These are phyloP conservation scores for Myiopsitta monachus DNA, from an alignment of 2,113 vertebrate genomes.

Conservation along the genomic window DNA sequence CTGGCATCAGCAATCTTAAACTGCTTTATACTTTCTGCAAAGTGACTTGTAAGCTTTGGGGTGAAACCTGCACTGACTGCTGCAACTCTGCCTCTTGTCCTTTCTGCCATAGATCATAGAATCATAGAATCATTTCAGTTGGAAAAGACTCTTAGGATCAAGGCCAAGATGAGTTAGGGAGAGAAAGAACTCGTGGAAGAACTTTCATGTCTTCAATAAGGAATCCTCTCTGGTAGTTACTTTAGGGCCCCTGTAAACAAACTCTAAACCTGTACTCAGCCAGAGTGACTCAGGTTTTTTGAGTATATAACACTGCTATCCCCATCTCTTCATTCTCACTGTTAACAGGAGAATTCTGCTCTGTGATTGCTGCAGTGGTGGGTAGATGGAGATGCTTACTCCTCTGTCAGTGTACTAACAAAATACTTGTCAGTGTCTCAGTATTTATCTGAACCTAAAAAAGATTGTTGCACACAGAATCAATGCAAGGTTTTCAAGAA, in stretches of 20 bases:
- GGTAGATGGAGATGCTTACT: neutral
- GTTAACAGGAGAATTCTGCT: neutral
- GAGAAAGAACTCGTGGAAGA: neutral
- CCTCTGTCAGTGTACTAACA: neutral
- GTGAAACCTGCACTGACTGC: neutral
- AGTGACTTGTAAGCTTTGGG: neutral
- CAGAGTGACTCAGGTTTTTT: neutral
- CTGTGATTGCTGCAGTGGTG: neutral
- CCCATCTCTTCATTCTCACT: neutral
- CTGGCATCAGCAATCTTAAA: neutral
- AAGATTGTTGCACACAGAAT: neutral
- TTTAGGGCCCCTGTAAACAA: neutral
- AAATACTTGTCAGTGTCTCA: neutral
- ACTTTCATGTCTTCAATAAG: neutral
- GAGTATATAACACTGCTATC: neutral
- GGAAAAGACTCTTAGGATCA: neutral
- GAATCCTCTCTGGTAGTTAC: neutral
- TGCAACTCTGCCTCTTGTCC: neutral
- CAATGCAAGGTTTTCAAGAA: neutral
- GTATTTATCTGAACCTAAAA: neutral
- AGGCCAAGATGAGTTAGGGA: neutral
- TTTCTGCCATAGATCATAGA: neutral
- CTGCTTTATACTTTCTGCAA: neutral
- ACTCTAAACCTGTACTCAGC: neutral
- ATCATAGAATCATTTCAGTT: neutral